Base-by-base conservation (phyloP, 30 jellyfish, hydroid and myxozoan species). In the Cassiopea xamachana region DNA sequence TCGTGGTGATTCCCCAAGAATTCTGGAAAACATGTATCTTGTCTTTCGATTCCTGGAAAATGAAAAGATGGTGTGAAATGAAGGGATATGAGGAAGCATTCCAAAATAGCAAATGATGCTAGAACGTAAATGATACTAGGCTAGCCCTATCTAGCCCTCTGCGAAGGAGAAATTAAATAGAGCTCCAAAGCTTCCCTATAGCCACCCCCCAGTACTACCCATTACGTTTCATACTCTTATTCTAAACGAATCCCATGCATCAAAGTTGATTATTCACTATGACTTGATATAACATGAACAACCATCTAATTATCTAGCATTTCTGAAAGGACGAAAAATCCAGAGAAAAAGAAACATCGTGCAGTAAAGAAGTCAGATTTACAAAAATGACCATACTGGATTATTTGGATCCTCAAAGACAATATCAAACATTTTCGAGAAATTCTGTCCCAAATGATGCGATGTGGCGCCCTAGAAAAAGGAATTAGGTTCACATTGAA, bases 1-100 rank as follows among this genome's bases (percentile, higher is more conserved):
- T 86, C 84, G 99, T 97, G 84, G 99, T 93, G 71, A 97, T 78
- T n/a, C 99, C 99, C 99, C 98, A 97, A 3, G 99, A 97, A 80
- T 97, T 97, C 91, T 97, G 99, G 89, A 79, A 88, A 2, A 92
- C 99, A 64, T 55, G 85, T 75, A 89, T 39, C 89, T 96, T 96
- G 39, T 96, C 99, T 86, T 96, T 96, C 43, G 99, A 85, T 5
- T 96, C 98, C 98, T 92, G 12, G 19, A 83, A 77, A 51, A 39
- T 2, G 77, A 59, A 78, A 5, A 78, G 67, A 39, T 71, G 67
- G n/a, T n/a, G n/a, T n/a, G n/a, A n/a, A n/a, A n/a, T n/a, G n/a
- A n/a, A n/a, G n/a, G n/a, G n/a, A n/a, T n/a, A n/a, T n/a, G n/a
- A n/a, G n/a, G n/a, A n/a, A n/a, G n/a, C n/a, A n/a, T n/a, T n/a